Base-by-base conservation (phyloP, 2,797 vertebrate species). In the Octomys mimax region DNA sequence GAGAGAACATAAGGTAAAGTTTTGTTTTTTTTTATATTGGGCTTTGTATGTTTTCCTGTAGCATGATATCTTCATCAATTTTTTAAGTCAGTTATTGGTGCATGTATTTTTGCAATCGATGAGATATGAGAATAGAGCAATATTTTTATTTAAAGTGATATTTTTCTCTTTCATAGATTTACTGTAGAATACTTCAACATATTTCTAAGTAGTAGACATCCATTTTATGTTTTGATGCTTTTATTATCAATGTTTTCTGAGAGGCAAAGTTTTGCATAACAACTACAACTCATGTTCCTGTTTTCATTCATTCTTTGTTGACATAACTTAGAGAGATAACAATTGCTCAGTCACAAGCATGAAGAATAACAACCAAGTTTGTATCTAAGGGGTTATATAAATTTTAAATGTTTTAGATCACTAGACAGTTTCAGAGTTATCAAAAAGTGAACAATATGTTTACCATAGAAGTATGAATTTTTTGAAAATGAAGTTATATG, bases 221-320 rank as follows among this genome's bases (percentile, higher is more conserved):
- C 8, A 82, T 66, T 92, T 82, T 46, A 82, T 78, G 18, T 52
- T 89, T 86, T 73, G 28, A 54, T 89, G 2, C 10, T 78, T 81
- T 89, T 87, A 21, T 46, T 79, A 86, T 88, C 26, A 7, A 10
- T 81, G 14, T 81, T 93, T 78, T n/a, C 33, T 85, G 18, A 31
- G 46, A 89, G 62, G n/a, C 36, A 91, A 49, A 5, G 28, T 91
- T 83, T 93, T 54, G 64, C 16, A 39, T 75, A 90, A 92, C 4
- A 39, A 42, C 42, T 19, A 59, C 31, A 33, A 39, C 21, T 85
- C 11, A 11, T 52, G 12, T 13, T 28, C 33, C 71, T 89, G 61
- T 26, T 89, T 92, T 95, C 80, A 82, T 22, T 31, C 10, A 33
- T 93, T 81, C 26, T 88, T 70, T 81, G 52, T 85, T 85, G 75